Percentiles rank a stretch among this genome's conserved stretches.
phyloP scores from a whole-genome alignment of 2,113 vertebrate species.

The Cyanocitta stelleri region DNA sequence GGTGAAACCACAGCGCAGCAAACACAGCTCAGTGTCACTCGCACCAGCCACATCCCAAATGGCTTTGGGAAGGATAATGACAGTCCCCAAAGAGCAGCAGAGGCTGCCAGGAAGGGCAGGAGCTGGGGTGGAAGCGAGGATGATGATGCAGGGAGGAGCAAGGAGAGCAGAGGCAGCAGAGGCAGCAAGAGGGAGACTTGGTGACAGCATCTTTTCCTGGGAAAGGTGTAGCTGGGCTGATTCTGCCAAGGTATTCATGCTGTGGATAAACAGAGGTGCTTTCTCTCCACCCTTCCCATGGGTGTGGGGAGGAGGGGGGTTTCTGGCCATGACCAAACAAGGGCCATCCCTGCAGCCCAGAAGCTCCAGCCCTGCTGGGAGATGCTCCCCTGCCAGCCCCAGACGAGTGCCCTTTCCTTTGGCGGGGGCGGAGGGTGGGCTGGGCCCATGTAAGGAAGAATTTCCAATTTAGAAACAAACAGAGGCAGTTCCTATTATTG shows the following conservation, averaged over 20 bases:
- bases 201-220: background rate
- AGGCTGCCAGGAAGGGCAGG: background rate
- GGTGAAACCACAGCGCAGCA: background rate
- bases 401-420: conserved; percentile 8
- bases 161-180: background rate
- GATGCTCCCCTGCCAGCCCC: conserved; percentile 20
- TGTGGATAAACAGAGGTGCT: background rate
- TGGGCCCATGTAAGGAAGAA: conserved; percentile 27
- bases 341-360: background rate
- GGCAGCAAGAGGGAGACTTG: accelerated
- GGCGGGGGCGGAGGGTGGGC: background rate
- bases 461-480: conserved; percentile 58
- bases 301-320: background rate
- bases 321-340: background rate
- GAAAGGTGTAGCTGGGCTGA: background rate
- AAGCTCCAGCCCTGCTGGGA: background rate
- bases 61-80: background rate
- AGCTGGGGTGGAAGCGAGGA: background rate
- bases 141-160: background rate
- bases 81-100: background rate
- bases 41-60: background rate
- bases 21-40: background rate
- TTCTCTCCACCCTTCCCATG: background rate
- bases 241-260: accelerated
- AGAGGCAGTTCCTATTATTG: conserved; percentile 55